phyloP scores from a whole-genome alignment of 2,888 invertebrate species.

The Clusia tigrina region DNA sequence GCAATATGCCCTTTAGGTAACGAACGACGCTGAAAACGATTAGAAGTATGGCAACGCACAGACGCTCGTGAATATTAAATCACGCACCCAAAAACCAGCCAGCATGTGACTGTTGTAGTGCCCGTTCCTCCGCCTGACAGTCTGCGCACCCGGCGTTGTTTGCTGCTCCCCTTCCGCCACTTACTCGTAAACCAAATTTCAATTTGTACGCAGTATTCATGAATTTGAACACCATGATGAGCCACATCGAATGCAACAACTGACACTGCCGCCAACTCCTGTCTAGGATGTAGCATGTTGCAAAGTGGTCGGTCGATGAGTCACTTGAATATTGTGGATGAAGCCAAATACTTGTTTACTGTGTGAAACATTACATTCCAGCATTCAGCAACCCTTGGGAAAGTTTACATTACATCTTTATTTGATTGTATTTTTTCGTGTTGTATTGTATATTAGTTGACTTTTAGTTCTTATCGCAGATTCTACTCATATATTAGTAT shows the following conservation, averaged over 20 bases:
- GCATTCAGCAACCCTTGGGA: not conserved
- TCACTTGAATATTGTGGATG: no score
- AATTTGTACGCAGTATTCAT: not conserved
- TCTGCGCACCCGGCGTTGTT: no score
- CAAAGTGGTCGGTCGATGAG: no score
- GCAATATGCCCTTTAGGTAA: not conserved
- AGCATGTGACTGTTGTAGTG: no score
- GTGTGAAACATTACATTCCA: not conserved
- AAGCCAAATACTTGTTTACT: no score
- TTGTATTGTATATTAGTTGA: not conserved
- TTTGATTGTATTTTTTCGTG: not conserved
- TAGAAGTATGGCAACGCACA: no score
- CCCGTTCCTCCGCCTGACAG: no score
- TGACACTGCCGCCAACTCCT: no score
- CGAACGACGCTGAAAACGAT: not conserved
- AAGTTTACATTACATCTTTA: not conserved
- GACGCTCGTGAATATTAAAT: not conserved
- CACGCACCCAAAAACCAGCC: not conserved
- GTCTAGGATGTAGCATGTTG: no score
- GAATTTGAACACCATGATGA: not conserved
- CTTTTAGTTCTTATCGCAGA: not conserved
- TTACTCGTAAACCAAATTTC: not conserved
- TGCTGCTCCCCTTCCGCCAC: not conserved
- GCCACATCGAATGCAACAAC: no score
- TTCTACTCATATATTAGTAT: no score